Base-by-base conservation (phyloP, 2,797 vertebrate genomes). In the Alfaro cultratus region DNA sequence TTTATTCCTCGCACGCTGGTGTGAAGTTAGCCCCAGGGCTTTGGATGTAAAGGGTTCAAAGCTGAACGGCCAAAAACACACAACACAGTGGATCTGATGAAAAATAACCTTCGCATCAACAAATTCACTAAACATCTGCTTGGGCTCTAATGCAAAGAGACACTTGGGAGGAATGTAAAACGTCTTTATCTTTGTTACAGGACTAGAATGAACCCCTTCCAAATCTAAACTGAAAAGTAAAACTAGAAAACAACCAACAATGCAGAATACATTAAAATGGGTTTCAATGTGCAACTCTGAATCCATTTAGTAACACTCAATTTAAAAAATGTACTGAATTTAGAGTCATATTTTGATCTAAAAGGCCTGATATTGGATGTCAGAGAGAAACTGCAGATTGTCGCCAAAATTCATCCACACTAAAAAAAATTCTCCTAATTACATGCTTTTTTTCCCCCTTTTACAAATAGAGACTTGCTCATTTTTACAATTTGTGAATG, bases 11-110 rank as follows among this genome's bases (percentile, higher is more conserved):
- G 64, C 74, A 78, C 68, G 77, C 67, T 87, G 85, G 88, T 92
- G 89, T 92, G 86, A 93, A 90, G 88, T 78, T 43, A 62, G 83
- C 90, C 86, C 78, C 72, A 31, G 88, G 91, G 85, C 45, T 77
- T 88, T 85, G 84, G 81, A 88, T 78, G 47, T 67, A 51, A 80
- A 47, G 81, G 91, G 88, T 87, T 91, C 92, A 86, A 79, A 79
- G 85, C 72, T 75, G 51, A 34, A 68, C 71, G 85, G 49, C n/a
- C 49, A 57, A 21, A 53, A 41, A 74, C 64, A 83, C 76, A 76
- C 39, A 53, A 78, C 36, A 60, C 78, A 51, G 46, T 26, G 47
- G 57, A 84, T n/a, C 26, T 74, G 77, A 73, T 77, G n/a, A 84
- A 60, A 1, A 70, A 36, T 73, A 36, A 53, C 47, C 23, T 73